These are phyloP conservation scores for Apamea epomidion DNA, from an alignment of 2,888 invertebrate genomes.

Conservation along the genomic window DNA sequence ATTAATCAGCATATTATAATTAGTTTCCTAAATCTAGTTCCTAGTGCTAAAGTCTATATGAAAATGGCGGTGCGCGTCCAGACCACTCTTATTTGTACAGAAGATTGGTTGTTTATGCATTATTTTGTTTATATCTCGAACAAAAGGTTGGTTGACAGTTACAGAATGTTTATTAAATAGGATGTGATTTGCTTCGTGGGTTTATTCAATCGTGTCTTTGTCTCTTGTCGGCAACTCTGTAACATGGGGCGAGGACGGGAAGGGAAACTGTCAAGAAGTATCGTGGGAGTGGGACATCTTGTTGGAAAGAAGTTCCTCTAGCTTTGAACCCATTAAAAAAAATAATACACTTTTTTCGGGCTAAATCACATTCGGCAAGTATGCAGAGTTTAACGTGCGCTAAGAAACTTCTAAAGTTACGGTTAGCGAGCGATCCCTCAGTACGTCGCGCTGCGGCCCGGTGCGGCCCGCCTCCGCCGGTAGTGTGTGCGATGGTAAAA, in stretches of 20 bases:
- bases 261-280: neutral
- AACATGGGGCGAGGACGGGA: neutral
- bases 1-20: neutral
- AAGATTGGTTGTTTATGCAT: conserved; percentile 33
- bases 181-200: neutral
- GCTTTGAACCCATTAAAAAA: no score
- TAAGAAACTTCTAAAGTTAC: no score
- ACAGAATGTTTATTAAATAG: conserved; percentile 18
- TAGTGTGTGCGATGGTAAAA: neutral
- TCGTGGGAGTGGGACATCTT: neutral
- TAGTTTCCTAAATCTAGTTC: neutral
- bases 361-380: no score
- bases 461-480: neutral
- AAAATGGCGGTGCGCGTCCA: conserved; percentile 28
- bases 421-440: no score
- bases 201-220: conserved; percentile 21
- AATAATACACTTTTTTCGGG: no score
- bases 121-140: conserved; percentile 34
- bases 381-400: no score
- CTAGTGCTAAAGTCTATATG: neutral
- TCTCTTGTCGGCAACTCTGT: neutral
- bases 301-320: no score
- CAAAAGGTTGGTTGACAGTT: conserved; percentile 43
- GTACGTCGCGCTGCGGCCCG: neutral
- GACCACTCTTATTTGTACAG: conserved; percentile 46